Evolutionary conservation across 1,140 invertebrate genomes (phyloP).

Genomic region (Zelostemma sp.): DNA sequence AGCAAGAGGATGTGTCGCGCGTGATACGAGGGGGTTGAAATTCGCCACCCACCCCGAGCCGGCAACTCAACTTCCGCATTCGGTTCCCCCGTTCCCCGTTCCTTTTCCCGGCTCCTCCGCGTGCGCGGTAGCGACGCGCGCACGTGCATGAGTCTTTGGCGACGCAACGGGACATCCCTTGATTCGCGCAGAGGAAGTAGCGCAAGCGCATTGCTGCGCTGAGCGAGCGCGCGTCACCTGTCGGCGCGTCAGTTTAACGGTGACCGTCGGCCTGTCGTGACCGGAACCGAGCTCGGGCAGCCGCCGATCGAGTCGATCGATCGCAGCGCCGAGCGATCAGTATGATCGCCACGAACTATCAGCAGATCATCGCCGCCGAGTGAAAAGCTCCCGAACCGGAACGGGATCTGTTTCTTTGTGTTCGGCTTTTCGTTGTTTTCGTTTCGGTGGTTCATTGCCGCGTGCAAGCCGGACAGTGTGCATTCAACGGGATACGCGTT

Average conservation of each 20-base stretch:
- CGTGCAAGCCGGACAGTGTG: not conserved
- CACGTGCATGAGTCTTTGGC: too few relatives aligned
- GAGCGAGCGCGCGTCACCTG: conserved; percentile 16
- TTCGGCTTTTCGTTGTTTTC: not conserved
- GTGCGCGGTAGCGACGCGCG: too few relatives aligned
- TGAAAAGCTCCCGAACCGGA: conserved; percentile 6
- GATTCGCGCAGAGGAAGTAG: not conserved
- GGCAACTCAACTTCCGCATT: conserved; percentile 12
- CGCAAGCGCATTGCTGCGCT: conserved; percentile 3
- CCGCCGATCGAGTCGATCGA: conserved; percentile 13
- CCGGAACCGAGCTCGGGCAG: conserved; percentile 21
- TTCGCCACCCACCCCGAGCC: conserved; percentile 18
- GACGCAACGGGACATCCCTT: conserved; percentile 5
- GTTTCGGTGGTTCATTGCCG: not conserved
- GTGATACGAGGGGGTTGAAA: conserved; percentile 9
- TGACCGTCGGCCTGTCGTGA: conserved; percentile 33
- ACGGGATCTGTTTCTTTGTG: not conserved
- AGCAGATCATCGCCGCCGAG: conserved; percentile 9
- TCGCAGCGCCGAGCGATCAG: conserved; percentile 27
- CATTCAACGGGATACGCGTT: not conserved
- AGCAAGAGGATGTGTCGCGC: conserved; percentile 1
- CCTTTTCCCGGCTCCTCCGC: not conserved
- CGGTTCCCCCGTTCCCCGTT: not conserved
- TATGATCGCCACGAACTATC: conserved; percentile 30
- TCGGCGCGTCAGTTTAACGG: conserved; percentile 35